Evolutionary conservation across 1,140 invertebrate genomes (phyloP), one percentile per base, ranked within the genome.

Genomic region (Aphidius ervi): DNA sequence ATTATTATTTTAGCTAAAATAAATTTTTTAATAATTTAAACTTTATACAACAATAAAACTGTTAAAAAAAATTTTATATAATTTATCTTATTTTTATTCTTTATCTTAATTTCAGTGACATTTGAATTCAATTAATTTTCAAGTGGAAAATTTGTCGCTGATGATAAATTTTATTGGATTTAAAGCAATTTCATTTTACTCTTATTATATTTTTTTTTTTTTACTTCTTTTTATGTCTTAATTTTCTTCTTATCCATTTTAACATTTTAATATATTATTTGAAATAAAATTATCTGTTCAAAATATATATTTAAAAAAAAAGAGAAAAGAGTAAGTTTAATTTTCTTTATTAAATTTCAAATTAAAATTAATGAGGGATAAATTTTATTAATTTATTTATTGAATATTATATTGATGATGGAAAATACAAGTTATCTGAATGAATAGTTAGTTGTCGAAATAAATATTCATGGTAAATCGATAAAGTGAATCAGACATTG

Each of bases 391-490:
- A 31, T 31, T 31, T 3, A 31, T 31, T 31, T 31, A 31, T 2
- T 31, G 23, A 31, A 31, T 31, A 31, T 31, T 31, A 31, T 31
- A 31, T 31, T 31, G 23, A 31, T 31, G 23, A 31, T 31, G 23
- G 4, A 3, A 31, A 31, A 31, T 31, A 31, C 23, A 31, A 31
- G 2, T 31, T 31, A 31, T 31, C 23, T 31, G 23, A 31, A 31
- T 31, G 23, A 31, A 31, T 31, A 31, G 23, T 31, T 31, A 31
- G 2, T 31, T 31, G 23, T 49, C 43, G 61, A 68, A 70, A 74
- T 68, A 68, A 70, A 70, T 75, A 72, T 74, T 70, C 68, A 70
- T 68, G 61, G 23, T 31, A 31, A 31, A 31, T 31, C 23, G 23
- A 31, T 2, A 31, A 53, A 62, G 47, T 63, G 61, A 49, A 56